Conservation (phyloP, 2,888 invertebrate species). For the Hoplodrina blanda region DNA sequence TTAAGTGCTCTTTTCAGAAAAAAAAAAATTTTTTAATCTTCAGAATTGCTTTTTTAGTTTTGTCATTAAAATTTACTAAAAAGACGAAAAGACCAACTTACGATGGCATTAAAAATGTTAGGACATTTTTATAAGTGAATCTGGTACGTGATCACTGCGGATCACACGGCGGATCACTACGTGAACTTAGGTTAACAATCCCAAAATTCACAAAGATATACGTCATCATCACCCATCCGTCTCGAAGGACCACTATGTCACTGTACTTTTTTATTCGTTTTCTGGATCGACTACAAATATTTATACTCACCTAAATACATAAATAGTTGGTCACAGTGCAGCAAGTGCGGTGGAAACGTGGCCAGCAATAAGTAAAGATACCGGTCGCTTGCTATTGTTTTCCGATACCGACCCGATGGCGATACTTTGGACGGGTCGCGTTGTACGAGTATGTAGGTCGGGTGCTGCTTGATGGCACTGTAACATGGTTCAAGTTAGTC, state of each 20-base stretch:
- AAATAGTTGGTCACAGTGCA: constrained; percentile 28
- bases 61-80: neutral
- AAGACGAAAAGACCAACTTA: neutral
- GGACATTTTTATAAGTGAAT: neutral
- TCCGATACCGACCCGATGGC: constrained; percentile 59
- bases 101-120: neutral
- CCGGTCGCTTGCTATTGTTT: constrained; percentile 58
- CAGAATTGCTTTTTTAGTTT: neutral
- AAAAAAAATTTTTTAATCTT: neutral
- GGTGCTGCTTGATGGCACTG: constrained; percentile 21
- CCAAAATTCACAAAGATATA: neutral
- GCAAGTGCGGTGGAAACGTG: constrained; percentile 33
- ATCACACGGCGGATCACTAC: too few relatives aligned
- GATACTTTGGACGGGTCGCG: constrained; percentile 43
- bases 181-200: neutral
- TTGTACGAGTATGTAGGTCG: constrained; percentile 38
- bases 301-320: constrained; percentile 33
- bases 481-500: constrained; percentile 1
- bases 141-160: too few relatives aligned
- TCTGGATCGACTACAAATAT: constrained; percentile 2
- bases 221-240: neutral
- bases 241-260: constrained; percentile 17
- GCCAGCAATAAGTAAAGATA: constrained; percentile 57
- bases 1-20: too few relatives aligned
- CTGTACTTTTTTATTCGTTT: neutral